Base-by-base conservation (phyloP, 2,888 invertebrate species). In the Cephus nigrinus region DNA sequence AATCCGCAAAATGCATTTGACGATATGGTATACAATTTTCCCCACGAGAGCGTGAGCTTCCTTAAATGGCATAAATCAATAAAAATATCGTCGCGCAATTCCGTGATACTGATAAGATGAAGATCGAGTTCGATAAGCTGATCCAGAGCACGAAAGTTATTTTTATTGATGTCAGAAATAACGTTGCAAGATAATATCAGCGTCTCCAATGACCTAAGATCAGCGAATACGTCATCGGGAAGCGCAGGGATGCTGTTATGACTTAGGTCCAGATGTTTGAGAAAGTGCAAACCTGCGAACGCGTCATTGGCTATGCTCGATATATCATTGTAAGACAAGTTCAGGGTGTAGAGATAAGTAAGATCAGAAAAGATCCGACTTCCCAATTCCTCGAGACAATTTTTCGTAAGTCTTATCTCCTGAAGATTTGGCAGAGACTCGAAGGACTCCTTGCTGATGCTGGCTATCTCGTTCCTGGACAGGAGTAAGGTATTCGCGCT, bases 281-380 rank as follows among this genome's bases (percentile, higher is more conserved):
- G 33, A 31, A 55, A 74, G 35, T 33, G 36, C 74, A 77, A 69
- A 35, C 74, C 55, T 12, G 74, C 74, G 40, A 77, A 69, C 23
- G 77, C 77, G 23, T 77, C 74, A 11, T 72, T 33, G 33, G 74
- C 77, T 32, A 77, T 35, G 68, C 74, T 69, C 15, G 74, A 40
- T 40, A 77, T 77, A 30, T 77, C 77, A 74, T 77, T 77, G 55
- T 77, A 77, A 30, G 68, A 77, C 15, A 77, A 69, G 32, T 74
- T 73, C 31, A 77, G 74, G 15, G 74, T 75, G 69, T 40, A 71
- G 1, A 77, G 34, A 11, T 55, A 73, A 34, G 73, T 69, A 23
- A 77, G 73, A 40, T 74, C 69, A 0, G 74, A 33, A 33, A 77
- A 77, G 30, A 74, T 68, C 11, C 77, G 30, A 12, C n/a, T 71